These are phyloP conservation scores for Coilia nasus DNA, from an alignment of 2,797 vertebrate species.

Conservation along the genomic window DNA sequence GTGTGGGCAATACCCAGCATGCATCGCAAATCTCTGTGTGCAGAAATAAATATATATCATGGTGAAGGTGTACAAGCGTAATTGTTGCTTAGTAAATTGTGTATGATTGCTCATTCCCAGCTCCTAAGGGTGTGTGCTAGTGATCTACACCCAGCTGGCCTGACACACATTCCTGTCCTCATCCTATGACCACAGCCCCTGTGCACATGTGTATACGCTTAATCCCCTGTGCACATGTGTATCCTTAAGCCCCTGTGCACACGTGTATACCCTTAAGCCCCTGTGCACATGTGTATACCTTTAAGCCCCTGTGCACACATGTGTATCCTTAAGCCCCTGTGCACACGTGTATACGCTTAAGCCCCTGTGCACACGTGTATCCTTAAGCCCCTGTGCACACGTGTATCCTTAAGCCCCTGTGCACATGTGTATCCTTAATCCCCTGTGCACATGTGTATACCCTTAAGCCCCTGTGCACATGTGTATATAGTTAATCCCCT, in stretches of 20 bases:
- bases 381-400: background rate
- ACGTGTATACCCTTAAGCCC: background rate
- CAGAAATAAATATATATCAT: background rate
- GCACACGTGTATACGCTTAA: background rate
- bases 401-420: background rate
- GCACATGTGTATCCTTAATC: background rate
- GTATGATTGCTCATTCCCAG: background rate
- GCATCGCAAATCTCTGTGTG: background rate
- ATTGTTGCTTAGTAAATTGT: background rate
- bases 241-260: background rate
- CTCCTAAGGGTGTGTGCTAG: background rate
- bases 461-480: background rate
- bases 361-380: no score
- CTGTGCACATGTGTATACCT: background rate
- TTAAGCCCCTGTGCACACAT: no score
- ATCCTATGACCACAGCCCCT: background rate
- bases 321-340: no score
- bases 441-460: background rate
- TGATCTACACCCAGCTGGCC: background rate
- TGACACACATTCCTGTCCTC: background rate
- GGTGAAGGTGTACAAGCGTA: background rate
- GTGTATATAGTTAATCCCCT: no score
- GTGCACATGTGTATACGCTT: background rate
- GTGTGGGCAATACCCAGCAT: background rate
- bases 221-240: background rate